Conservation (phyloP, 2,113 vertebrate species). For the Athene cunicularia region DNA sequence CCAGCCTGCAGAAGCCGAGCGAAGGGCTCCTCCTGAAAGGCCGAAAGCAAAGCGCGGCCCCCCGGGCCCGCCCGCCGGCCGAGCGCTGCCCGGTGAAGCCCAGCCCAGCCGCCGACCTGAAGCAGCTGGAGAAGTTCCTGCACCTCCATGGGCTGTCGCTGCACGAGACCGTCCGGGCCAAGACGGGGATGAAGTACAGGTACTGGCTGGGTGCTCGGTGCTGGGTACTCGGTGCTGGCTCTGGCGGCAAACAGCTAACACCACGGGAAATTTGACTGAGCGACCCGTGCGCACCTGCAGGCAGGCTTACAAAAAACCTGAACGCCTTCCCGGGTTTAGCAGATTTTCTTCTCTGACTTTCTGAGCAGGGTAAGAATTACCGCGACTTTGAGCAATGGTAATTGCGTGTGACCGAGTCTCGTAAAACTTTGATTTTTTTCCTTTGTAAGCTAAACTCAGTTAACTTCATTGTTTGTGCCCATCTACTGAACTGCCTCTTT, state of each 20-base stretch:
- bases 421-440: not conserved
- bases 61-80: slow-evolving; percentile 33
- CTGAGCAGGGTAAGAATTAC: fast-evolving
- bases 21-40: slow-evolving; percentile 55
- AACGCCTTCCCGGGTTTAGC: fast-evolving
- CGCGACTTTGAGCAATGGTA: fast-evolving
- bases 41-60: not conserved
- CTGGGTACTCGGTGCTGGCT: fast-evolving
- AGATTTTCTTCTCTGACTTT: fast-evolving
- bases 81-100: slow-evolving; percentile 65
- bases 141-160: slow-evolving; percentile 80
- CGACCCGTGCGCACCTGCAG: not conserved
- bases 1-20: slow-evolving; percentile 61
- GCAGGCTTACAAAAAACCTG: not conserved
- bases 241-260: fast-evolving
- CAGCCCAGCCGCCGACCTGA: slow-evolving; percentile 69
- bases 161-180: slow-evolving; percentile 77
- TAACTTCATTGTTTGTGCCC: not conserved
- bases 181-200: slow-evolving; percentile 89
- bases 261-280: fast-evolving
- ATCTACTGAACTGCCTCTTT: not conserved
- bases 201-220: slow-evolving; percentile 34
- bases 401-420: fast-evolving
- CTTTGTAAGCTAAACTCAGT: no score
- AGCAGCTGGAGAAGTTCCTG: slow-evolving; percentile 84